phyloP scores from a whole-genome alignment of 2,797 vertebrate genomes.

The Apogon hyalosoma region DNA sequence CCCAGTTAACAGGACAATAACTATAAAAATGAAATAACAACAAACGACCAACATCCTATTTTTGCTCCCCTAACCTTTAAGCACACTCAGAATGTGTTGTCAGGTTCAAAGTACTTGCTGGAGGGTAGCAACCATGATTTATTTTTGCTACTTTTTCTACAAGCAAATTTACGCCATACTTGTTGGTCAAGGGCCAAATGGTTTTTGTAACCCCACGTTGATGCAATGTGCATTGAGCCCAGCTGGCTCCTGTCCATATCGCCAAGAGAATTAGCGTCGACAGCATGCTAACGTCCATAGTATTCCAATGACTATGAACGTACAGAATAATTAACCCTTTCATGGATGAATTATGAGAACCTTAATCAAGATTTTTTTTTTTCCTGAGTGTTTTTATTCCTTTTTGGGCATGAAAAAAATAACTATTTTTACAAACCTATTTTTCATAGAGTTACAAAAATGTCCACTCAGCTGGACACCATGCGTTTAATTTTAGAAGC shows the following conservation, averaged over 20 bases:
- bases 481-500: too few relatives aligned
- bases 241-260: constrained; percentile 80
- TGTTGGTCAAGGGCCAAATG: constrained; percentile 85
- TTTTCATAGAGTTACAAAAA: too few relatives aligned
- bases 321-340: too few relatives aligned
- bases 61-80: constrained; percentile 92
- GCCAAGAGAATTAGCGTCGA: constrained; percentile 77
- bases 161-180: constrained; percentile 87
- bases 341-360: too few relatives aligned
- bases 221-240: constrained; percentile 81
- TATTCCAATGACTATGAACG: constrained; percentile 64
- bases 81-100: constrained; percentile 81
- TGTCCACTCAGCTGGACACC: too few relatives aligned
- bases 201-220: constrained; percentile 86
- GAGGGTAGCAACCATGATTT: constrained; percentile 83
- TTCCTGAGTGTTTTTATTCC: too few relatives aligned
- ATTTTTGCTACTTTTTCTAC: constrained; percentile 78
- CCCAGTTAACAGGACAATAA: constrained; percentile 87
- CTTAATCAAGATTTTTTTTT: too few relatives aligned
- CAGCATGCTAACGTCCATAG: constrained; percentile 61
- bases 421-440: too few relatives aligned
- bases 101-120: constrained; percentile 89
- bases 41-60: constrained; percentile 85
- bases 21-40: constrained; percentile 93
- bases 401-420: too few relatives aligned